These are phyloP conservation scores for Orthonevra nobilis DNA, from an alignment of 2,888 invertebrate species.

Conservation along the genomic window DNA sequence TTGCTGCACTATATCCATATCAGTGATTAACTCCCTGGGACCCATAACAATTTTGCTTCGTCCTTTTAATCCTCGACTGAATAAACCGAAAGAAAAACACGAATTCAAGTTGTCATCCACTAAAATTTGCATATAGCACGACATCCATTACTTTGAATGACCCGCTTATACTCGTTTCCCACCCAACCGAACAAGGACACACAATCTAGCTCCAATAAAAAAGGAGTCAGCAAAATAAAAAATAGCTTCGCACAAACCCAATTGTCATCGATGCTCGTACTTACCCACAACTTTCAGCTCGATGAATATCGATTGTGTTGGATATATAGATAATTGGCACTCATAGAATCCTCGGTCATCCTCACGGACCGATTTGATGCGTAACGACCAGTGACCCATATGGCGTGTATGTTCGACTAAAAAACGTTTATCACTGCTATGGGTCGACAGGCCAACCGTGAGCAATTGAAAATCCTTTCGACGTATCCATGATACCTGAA, in stretches of 20 bases:
- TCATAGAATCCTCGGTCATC: conserved; percentile 82
- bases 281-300: conserved; percentile 85
- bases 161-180: not conserved
- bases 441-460: conserved; percentile 84
- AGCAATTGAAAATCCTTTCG: conserved; percentile 84
- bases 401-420: conserved; percentile 83
- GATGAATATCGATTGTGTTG: conserved; percentile 84
- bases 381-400: conserved; percentile 83
- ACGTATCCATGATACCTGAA: conserved; percentile 84
- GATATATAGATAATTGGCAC: conserved; percentile 85
- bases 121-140: conserved; percentile 57
- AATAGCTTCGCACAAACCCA: not conserved
- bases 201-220: not conserved
- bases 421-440: conserved; percentile 84
- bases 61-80: conserved; percentile 42
- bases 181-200: not conserved
- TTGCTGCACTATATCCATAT: conserved; percentile 36
- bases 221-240: too few species aligned
- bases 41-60: conserved; percentile 32
- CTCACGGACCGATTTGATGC: conserved; percentile 80
- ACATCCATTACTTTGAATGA: conserved; percentile 59
- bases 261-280: conserved; percentile 72
- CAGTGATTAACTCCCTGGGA: conserved; percentile 54
- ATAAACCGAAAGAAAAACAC: not conserved
- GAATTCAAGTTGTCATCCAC: conserved; percentile 27